Base-by-base conservation (phyloP, 2,113 vertebrate species). In the Mesocricetus auratus region DNA sequence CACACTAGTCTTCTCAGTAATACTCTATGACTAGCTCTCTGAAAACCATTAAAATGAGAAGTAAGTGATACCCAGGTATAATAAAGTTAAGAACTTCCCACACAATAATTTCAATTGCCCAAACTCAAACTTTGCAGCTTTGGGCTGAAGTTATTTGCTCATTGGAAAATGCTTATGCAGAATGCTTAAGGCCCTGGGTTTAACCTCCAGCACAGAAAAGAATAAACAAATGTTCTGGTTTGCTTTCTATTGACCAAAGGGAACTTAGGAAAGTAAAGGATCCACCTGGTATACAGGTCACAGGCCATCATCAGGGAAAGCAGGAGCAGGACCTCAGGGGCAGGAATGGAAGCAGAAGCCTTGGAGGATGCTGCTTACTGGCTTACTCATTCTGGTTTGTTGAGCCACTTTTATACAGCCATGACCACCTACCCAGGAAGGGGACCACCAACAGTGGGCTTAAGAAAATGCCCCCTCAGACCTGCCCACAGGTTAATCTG, bases 1-100 rank as follows among this genome's bases (percentile, higher is more conserved):
- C 85, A 71, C 22, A 86, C 39, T 60, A 85, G n/a, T 90, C 42
- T 71, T 71, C 24, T 93, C 42, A 92, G 39, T 93, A 91, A 89
- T 69, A 39, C 24, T 89, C 77, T 78, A 69, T 73, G 89, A 90
- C 78, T 81, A 85, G 90, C 50, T 78, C 74, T 92, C 66, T 47
- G 56, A 94, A 92, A 88, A 81, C 74, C 42, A 93, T 71, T 86
- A 96, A 96, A 92, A 93, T 89, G 36, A 96, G 26, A 86, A 17
- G 93, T 85, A 96, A 82, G 83, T 86, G 50, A 92, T 78, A 16
- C 36, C 60, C 77, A 74, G 47, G 88, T 95, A 96, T 17, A 73
- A 75, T 87, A 93, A 92, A 31, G 22, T 13, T 64, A 95, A 89
- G 17, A 77, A 79, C 39, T 45, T 58, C 33, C 73, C 62, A 91